Percentiles rank a stretch among this genome's conserved stretches.
Evolutionary conservation across 2,113 vertebrate genomes (phyloP).

Genomic region (Ctenodactylus gundi): DNA sequence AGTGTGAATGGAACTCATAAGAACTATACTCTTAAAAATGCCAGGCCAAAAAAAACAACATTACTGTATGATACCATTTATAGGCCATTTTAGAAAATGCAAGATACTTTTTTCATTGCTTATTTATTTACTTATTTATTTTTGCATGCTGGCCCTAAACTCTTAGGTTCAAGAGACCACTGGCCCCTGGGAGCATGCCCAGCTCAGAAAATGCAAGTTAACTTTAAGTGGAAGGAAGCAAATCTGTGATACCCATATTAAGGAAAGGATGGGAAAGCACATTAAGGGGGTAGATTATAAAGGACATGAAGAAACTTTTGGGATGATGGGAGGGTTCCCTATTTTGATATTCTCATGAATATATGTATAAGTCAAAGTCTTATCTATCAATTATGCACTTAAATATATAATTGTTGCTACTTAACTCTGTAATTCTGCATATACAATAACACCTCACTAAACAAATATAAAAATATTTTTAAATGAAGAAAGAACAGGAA

Average conservation of each 20-base stretch:
- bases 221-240: background rate
- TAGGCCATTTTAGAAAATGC: slow-evolving; percentile 11
- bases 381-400: background rate
- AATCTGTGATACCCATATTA: background rate
- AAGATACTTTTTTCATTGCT: background rate
- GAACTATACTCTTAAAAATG: background rate
- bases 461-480: background rate
- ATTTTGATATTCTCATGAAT: background rate
- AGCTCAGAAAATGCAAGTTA: background rate
- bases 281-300: background rate
- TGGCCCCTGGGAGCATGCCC: background rate
- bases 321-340: background rate
- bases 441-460: background rate
- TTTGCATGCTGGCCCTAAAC: background rate
- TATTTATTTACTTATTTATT: background rate
- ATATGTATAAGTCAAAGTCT: background rate
- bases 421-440: background rate
- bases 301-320: background rate
- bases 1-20: background rate
- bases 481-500: background rate
- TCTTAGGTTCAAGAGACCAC: background rate
- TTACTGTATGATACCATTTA: background rate
- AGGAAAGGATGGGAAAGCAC: background rate
- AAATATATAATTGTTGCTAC: background rate
- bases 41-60: background rate